Evolutionary conservation across 2,113 vertebrate genomes (phyloP), one percentile per base, ranked within the genome.

Genomic region (Polyodon spathula): DNA sequence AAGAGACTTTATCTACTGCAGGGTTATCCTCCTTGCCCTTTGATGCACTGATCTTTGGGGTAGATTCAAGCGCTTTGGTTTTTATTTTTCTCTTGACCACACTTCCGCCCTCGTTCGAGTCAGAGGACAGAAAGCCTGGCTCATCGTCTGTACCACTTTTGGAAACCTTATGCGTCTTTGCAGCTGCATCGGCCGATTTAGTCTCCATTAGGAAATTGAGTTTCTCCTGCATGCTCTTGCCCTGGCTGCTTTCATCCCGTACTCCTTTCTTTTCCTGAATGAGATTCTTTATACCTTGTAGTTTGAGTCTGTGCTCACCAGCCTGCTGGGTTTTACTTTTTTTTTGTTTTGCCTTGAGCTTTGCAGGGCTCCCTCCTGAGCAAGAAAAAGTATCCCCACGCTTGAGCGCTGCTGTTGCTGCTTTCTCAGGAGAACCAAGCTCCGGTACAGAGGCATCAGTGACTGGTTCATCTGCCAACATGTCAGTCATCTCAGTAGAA

Each of bases 301-400:
- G 73, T 68, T 75, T 91, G 8, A 65, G 66, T 8, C 82, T 81
- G 0, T 76, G 77, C 70, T 61, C 79, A n/a, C 0, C 59, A 44
- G 38, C 78, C 76, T 59, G 84, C 81, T 73, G 68, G 40, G 81
- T 87, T 65, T 86, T 90, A 4, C 14, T 76, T 52, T 87, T 90
- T 59, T 91, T 95, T 52, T 83, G 90, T 61, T 81, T 94, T 63
- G 70, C 75, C 74, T 83, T 94, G 67, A 57, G 52, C 39, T 66
- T 84, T 42, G 15, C 8, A 17, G 53, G 17, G 4, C 16, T 37
- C 37, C 37, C n/a, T 16, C 27, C 53, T 8, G 37, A 38, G 8
- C 53, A 55, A 6, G 48, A 14, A 6, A 6, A 6, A 6, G 48
- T 2, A n/a, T 7, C 48, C 5, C 9, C 14, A n/a, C 5, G 48